Evolutionary conservation across 2,113 vertebrate species (phyloP), one percentile per base, ranked within the genome.

Genomic region (Ciconia stormi): DNA sequence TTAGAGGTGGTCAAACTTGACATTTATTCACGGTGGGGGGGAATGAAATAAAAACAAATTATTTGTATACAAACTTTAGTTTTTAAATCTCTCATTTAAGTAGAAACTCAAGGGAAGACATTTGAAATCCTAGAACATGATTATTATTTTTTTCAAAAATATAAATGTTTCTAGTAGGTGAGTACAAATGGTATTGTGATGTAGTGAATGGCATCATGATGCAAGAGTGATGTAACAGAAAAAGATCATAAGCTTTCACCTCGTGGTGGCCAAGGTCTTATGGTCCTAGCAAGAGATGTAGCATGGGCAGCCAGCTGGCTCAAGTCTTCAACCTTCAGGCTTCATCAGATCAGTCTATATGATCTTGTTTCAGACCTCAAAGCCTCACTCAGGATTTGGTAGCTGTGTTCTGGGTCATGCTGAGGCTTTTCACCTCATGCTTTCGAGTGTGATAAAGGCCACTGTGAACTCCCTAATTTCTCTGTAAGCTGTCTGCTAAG

Each of bases 321-420:
- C 34, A 42, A 34, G 26, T 19, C 27, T 11, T 40, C 21, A 16
- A 16, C 69, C 38, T 77, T 22, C 21, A 55, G 59, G 18, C 9
- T 69, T 17, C 32, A 3, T 9, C 59, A 25, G 23, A 6, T 14
- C 58, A 10, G 47, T 47, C 76, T 13, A 11, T 22, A 8, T 11
- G 30, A 32, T 55, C 2, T 8, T 9, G 0, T 17, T 9, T 40
- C 72, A 63, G 44, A 34, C 25, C 29, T 15, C 47, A 87, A 13
- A 74, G 38, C 29, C 62, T 74, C 1, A 0, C 42, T 32, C 2
- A 0, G 3, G 2, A 1, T 22, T 53, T 55, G 25, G 44, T 23
- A 7, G 26, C 27, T 47, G 30, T 13, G 6, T 6, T 77, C 63
- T 46, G 29, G 9, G 53, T 67, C 47, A 2, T 38, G n/a, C 61